A percentile compares a stretch with the other conserved stretches of the same genome.
Conservation (phyloP, 2,113 vertebrate genomes). For the Amia ocellicauda region DNA sequence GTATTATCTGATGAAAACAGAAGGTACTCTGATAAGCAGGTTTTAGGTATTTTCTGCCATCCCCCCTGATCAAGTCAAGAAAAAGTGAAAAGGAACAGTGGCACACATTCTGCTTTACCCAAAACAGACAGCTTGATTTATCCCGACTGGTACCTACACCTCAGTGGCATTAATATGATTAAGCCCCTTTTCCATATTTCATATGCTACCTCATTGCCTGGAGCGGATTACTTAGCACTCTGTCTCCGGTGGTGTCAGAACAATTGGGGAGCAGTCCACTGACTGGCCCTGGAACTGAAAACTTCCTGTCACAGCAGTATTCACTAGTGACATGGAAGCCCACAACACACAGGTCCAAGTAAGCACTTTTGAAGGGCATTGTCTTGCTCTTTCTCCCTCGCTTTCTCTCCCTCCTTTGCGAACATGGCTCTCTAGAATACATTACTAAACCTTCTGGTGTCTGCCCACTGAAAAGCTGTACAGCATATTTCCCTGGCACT, state of each 20-base stretch:
- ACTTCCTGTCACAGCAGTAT: not conserved
- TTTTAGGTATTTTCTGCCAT: too few relatives aligned
- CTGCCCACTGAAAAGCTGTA: not conserved
- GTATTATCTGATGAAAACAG: too few relatives aligned
- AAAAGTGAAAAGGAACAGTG: too few relatives aligned
- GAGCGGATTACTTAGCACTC: not conserved
- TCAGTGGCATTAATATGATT: not conserved
- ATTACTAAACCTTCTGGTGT: slow-evolving; percentile 1
- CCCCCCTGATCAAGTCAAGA: too few relatives aligned
- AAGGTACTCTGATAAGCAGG: too few relatives aligned
- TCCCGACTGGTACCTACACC: not conserved
- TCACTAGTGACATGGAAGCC: not conserved
- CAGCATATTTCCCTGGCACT: not conserved
- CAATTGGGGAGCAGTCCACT: not conserved
- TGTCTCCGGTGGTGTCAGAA: not conserved
- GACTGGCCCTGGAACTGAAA: not conserved
- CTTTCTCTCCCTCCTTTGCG: not conserved
- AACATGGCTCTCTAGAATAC: not conserved
- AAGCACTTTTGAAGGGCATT: slow-evolving; percentile 19
- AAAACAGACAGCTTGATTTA: not conserved
- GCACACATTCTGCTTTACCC: not conserved
- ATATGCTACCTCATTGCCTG: not conserved
- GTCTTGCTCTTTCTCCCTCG: not conserved
- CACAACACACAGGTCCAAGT: not conserved
- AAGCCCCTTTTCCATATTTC: not conserved